These are phyloP conservation scores for Laticauda laticaudata DNA, from an alignment of 2,113 vertebrate species.

Conservation along the genomic window DNA sequence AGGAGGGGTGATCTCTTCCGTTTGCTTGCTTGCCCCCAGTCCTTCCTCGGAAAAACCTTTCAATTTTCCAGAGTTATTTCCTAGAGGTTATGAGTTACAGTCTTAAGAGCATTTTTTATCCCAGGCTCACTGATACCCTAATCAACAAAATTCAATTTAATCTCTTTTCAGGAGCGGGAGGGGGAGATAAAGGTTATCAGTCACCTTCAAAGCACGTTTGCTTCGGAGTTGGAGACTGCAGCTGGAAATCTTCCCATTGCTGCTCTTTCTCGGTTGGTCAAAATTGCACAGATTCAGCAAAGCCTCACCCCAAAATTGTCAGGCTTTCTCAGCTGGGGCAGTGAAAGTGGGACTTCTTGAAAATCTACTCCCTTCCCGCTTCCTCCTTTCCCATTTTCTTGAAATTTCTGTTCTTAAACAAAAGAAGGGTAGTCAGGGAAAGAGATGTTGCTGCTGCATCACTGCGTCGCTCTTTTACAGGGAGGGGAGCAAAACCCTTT, in stretches of 20 bases:
- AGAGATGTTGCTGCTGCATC: neutral
- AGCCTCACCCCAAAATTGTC: neutral
- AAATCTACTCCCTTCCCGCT: slow-evolving; percentile 11
- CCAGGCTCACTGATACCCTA: neutral
- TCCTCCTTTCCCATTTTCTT: slow-evolving; percentile 21
- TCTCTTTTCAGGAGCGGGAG: neutral
- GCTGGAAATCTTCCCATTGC: neutral
- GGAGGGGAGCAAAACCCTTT: neutral
- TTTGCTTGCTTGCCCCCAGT: neutral
- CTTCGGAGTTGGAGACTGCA: slow-evolving; percentile 16
- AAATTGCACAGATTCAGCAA: slow-evolving; percentile 21
- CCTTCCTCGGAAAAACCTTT: slow-evolving; percentile 23
- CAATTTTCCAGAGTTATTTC: slow-evolving; percentile 35
- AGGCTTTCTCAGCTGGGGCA: neutral
- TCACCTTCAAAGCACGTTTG: neutral
- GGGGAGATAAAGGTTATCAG: neutral
- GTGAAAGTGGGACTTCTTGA: neutral
- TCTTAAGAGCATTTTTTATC: neutral
- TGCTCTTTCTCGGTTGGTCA: slow-evolving; percentile 22
- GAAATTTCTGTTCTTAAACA: slow-evolving; percentile 57
- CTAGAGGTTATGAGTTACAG: slow-evolving; percentile 28
- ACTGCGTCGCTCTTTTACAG: neutral
- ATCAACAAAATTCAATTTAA: neutral
- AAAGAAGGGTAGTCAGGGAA: slow-evolving; percentile 31
- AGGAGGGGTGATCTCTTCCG: neutral